Percentiles rank a stretch among this genome's conserved stretches.
phyloP scores from a whole-genome alignment of 2,888 invertebrate species.

The Argynnis bischoffii region DNA sequence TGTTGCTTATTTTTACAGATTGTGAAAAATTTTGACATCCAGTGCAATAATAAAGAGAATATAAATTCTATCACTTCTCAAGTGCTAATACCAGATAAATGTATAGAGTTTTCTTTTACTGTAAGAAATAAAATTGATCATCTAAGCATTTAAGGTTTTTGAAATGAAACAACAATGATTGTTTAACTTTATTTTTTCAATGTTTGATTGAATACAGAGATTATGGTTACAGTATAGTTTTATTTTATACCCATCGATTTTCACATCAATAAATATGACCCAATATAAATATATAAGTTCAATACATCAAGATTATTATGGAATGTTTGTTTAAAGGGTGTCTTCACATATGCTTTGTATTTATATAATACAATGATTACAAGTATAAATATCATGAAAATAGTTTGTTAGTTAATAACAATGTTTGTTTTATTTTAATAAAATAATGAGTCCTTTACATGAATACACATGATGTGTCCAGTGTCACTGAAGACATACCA shows the following conservation, averaged over 20 bases:
- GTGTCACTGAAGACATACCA: not conserved
- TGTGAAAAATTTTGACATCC: slow-evolving; percentile 76
- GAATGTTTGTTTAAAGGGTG: slow-evolving; percentile 15
- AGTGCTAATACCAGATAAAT: slow-evolving; percentile 81
- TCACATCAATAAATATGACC: slow-evolving; percentile 13
- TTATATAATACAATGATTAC: not conserved
- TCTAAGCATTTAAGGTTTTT: slow-evolving; percentile 17
- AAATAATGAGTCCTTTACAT: too few species aligned
- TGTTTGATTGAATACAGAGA: slow-evolving; percentile 29
- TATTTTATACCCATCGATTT: slow-evolving; percentile 20
- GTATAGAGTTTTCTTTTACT: slow-evolving; percentile 64
- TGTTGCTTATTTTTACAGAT: slow-evolving; percentile 68
- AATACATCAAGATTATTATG: slow-evolving; percentile 16
- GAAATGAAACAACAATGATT: slow-evolving; percentile 17
- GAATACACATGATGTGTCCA: too few species aligned
- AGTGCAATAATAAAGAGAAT: slow-evolving; percentile 68
- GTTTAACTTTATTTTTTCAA: slow-evolving; percentile 29
- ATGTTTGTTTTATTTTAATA: too few species aligned
- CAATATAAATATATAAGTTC: slow-evolving; percentile 8
- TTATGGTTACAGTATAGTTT: slow-evolving; percentile 17
- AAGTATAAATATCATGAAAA: slow-evolving; percentile 14
- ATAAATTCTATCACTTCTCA: slow-evolving; percentile 79
- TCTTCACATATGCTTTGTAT: not conserved
- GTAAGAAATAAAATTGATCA: slow-evolving; percentile 40
- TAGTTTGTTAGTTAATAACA: slow-evolving; percentile 6